These are phyloP conservation scores for Epinotia ramella DNA, from an alignment of 2,888 invertebrate species.

Conservation along the genomic window DNA sequence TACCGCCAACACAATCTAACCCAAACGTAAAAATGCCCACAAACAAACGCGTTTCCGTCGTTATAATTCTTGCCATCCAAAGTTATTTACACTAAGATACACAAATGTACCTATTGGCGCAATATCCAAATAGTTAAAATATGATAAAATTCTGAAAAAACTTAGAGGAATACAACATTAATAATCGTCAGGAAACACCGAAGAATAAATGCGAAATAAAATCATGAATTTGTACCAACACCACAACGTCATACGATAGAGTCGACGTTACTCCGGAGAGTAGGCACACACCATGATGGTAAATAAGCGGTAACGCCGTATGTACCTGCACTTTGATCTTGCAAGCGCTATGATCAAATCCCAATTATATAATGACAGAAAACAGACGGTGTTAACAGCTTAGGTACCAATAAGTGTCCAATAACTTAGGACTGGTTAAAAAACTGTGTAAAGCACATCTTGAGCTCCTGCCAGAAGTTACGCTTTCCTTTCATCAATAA, in stretches of 20 bases:
- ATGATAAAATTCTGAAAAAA: neutral
- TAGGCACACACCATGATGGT: neutral
- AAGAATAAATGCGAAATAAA: constrained; percentile 13
- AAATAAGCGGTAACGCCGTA: neutral
- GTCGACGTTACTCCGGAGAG: neutral
- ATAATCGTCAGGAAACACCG: neutral
- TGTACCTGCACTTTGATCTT: neutral
- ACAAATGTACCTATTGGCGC: neutral
- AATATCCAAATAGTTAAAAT: constrained; percentile 5
- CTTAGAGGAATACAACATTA: neutral
- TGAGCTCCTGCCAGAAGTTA: neutral
- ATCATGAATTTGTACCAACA: neutral
- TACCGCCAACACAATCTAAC: constrained; percentile 7
- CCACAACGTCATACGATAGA: neutral
- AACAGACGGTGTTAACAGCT: neutral
- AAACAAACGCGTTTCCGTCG: constrained; percentile 13
- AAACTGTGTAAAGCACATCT: neutral
- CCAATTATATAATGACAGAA: neutral
- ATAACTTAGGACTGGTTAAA: neutral
- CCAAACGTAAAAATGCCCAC: constrained; percentile 16
- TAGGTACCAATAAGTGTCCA: neutral
- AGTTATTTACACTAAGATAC: constrained; percentile 9
- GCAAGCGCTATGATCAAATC: no score
- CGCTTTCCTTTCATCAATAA: neutral
- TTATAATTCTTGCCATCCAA: neutral